Conservation (phyloP, 2,888 invertebrate genomes). For the Tenthredo scrophulariae region DNA sequence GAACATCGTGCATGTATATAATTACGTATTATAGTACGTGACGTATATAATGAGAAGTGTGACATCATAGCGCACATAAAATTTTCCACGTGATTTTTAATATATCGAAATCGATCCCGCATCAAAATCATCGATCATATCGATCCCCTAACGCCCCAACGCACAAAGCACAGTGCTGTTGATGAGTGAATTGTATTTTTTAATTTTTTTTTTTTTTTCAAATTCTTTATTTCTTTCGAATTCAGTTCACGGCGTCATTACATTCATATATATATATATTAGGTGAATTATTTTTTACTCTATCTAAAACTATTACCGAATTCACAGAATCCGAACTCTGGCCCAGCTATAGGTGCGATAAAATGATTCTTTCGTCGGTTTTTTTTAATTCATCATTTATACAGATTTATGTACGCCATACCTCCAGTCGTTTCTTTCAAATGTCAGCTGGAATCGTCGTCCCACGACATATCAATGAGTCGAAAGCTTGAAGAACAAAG, state of each 20-base stretch:
- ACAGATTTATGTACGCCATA: no score
- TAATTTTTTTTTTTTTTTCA: background rate
- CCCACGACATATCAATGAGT: background rate
- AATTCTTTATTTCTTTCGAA: background rate
- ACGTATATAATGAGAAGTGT: background rate
- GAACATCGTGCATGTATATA: background rate
- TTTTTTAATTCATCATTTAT: background rate
- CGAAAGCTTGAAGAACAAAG: background rate
- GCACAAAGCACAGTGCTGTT: constrained; percentile 16
- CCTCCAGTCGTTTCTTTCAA: no score
- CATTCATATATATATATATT: no score
- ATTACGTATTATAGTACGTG: background rate
- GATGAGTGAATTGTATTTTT: background rate
- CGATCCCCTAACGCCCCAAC: background rate
- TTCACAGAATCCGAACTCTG: background rate
- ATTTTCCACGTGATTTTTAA: background rate
- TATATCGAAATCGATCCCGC: background rate
- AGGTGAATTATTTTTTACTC: background rate
- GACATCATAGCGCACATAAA: background rate
- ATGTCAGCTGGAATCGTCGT: background rate
- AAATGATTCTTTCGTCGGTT: background rate
- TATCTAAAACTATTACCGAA: background rate
- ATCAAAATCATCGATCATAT: background rate
- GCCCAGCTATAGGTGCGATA: background rate
- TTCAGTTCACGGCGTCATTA: background rate